A percentile compares a stretch with the other conserved stretches of the same genome.
These are phyloP conservation scores for Chloropsis hardwickii DNA, from an alignment of 2,113 vertebrate genomes.

Conservation along the genomic window DNA sequence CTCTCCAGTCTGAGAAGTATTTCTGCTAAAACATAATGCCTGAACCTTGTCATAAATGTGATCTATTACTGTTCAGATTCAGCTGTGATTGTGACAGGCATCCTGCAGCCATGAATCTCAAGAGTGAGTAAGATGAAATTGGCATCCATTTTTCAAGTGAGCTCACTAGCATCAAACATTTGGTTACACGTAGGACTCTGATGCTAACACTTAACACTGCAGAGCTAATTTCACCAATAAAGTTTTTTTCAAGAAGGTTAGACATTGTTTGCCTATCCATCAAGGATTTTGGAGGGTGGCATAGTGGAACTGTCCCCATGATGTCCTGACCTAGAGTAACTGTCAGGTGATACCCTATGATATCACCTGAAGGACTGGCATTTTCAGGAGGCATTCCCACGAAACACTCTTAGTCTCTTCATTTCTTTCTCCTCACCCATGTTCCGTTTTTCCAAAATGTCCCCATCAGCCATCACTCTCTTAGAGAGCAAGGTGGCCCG, in stretches of 20 bases:
- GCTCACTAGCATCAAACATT: neutral
- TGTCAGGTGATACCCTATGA: neutral
- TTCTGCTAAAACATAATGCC: neutral
- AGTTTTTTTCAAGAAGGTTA: neutral
- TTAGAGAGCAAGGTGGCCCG: neutral
- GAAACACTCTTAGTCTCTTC: neutral
- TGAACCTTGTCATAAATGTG: neutral
- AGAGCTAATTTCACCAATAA: neutral
- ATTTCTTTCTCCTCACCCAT: neutral
- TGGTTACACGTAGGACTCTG: neutral
- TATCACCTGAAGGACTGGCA: neutral
- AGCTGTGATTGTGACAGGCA: neutral
- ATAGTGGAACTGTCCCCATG: neutral
- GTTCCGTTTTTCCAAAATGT: neutral
- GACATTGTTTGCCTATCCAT: neutral
- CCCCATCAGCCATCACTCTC: neutral
- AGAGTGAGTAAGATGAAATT: neutral
- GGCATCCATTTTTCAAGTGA: neutral
- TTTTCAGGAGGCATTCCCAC: neutral
- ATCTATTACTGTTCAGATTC: neutral
- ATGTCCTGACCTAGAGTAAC: neutral
- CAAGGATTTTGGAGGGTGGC: neutral
- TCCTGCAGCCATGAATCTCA: neutral
- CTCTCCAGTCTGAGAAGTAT: neutral
- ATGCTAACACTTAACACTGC: neutral